These are phyloP conservation scores for Madoqua kirkii DNA, from an alignment of 2,113 vertebrate genomes.

Conservation along the genomic window DNA sequence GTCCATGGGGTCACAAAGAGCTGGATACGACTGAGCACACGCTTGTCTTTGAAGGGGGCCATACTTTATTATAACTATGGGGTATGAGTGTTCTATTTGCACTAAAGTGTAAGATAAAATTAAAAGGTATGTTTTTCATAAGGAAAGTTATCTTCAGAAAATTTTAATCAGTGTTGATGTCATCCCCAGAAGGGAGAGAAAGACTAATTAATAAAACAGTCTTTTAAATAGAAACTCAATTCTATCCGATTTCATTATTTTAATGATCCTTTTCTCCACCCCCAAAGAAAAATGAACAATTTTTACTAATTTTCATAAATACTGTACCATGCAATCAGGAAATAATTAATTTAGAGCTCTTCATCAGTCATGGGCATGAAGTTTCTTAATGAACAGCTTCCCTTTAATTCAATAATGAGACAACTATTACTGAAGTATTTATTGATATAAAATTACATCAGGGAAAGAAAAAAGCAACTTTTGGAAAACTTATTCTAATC, in stretches of 20 bases:
- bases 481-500: background rate
- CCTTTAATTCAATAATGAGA: conserved; percentile 30
- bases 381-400: conserved; percentile 34
- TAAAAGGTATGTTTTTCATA: background rate
- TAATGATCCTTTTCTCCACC: background rate
- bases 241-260: conserved; percentile 46
- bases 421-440: conserved; percentile 44
- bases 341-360: conserved; percentile 64
- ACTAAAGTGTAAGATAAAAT: background rate
- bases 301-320: conserved; percentile 57
- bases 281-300: background rate
- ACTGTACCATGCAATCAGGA: conserved; percentile 50
- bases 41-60: background rate
- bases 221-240: conserved; percentile 44
- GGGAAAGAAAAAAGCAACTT: background rate
- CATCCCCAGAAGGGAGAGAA: background rate
- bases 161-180: conserved; percentile 20
- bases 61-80: background rate
- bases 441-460: conserved; percentile 34
- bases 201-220: conserved; percentile 50
- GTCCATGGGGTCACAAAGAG: background rate
- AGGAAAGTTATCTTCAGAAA: background rate
- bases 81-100: background rate
- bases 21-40: background rate
- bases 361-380: conserved; percentile 31